Evolutionary conservation across 2,797 vertebrate species (phyloP).

Genomic region (Stomatorhinus walkeri): DNA sequence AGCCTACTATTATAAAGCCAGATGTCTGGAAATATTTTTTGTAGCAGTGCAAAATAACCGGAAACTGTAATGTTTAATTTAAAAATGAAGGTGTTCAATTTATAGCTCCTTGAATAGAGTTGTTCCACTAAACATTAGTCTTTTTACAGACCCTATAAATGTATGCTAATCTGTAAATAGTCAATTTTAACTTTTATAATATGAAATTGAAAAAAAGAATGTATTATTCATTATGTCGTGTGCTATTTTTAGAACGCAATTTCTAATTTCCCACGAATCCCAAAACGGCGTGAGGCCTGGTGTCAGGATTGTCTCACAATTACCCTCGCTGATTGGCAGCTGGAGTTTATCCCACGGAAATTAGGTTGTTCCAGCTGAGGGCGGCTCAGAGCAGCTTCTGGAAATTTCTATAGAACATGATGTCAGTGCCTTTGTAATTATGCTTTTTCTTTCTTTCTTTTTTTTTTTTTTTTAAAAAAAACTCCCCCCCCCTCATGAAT

Average conservation of each 20-base stretch:
- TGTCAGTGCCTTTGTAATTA: not conserved
- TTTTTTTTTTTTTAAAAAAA: not conserved
- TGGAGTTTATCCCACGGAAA: constrained; percentile 21
- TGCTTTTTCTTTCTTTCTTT: not conserved
- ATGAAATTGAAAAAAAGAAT: not conserved
- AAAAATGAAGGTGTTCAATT: not conserved
- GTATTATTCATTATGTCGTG: constrained; percentile 10
- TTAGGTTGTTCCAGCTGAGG: constrained; percentile 1
- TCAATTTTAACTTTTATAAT: not conserved
- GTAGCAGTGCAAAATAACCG: not conserved
- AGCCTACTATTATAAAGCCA: not conserved
- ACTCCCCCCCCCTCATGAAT: not conserved
- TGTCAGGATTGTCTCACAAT: constrained; percentile 16
- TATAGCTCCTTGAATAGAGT: not conserved
- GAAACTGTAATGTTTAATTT: not conserved
- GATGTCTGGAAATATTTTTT: not conserved
- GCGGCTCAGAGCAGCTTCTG: not conserved
- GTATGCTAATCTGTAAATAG: not conserved
- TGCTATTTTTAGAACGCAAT: constrained; percentile 17
- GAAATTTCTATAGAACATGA: not conserved
- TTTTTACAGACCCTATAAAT: not conserved
- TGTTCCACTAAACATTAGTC: not conserved
- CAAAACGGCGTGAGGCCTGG: not conserved
- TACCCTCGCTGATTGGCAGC: constrained; percentile 15
- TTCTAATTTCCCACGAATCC: constrained; percentile 3